These are phyloP conservation scores for Caenorhabditis plicata DNA, from an alignment of 2,888 invertebrate genomes.

Conservation along the genomic window DNA sequence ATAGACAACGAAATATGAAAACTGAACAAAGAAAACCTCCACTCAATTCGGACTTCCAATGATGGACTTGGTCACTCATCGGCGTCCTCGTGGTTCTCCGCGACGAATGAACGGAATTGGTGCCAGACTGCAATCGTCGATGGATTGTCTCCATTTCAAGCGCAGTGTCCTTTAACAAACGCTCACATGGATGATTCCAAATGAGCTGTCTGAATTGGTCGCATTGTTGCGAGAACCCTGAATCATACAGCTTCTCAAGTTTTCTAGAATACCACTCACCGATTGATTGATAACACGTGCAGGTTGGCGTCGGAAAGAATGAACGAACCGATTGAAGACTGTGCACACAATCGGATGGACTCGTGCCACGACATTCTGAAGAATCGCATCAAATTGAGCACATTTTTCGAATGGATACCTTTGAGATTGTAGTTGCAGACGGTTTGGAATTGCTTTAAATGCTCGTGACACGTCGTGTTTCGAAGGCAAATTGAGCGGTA, in stretches of 20 bases:
- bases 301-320: constrained; percentile 20
- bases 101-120: background rate
- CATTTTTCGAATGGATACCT: constrained; percentile 9
- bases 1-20: too few relatives aligned
- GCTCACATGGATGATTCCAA: constrained; percentile 49
- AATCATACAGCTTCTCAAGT: too few relatives aligned
- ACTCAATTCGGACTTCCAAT: constrained; percentile 37
- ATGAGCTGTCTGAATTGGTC: constrained; percentile 41
- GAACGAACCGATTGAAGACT: constrained; percentile 27
- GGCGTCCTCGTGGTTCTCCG: constrained; percentile 37
- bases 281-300: constrained; percentile 38
- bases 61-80: constrained; percentile 33
- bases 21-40: too few relatives aligned
- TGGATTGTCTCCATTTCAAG: constrained; percentile 18
- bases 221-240: constrained; percentile 43
- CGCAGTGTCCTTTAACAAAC: constrained; percentile 29
- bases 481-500: constrained; percentile 38
- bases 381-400: background rate
- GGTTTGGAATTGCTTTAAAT: constrained; percentile 25
- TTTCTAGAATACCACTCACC: constrained; percentile 15
- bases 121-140: background rate
- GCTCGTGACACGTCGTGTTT: constrained; percentile 23
- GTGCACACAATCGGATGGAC: constrained; percentile 47
- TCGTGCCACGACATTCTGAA: constrained; percentile 39
- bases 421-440: constrained; percentile 39